phyloP scores from a whole-genome alignment of 2,797 vertebrate species.

The Enteromius unitaeniatus region DNA sequence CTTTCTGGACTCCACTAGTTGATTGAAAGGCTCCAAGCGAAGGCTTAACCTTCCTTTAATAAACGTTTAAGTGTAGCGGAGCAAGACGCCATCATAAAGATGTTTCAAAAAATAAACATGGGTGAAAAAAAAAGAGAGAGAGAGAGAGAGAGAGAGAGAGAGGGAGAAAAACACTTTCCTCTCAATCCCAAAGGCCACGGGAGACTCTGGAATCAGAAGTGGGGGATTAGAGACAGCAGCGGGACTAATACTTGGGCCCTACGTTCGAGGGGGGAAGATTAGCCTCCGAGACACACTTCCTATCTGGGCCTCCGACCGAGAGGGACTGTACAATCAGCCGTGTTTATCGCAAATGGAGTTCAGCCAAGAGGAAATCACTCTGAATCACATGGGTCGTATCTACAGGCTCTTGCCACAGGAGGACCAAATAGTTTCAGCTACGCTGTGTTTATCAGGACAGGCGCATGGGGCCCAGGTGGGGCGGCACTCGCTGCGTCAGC shows the following conservation, averaged over 20 bases:
- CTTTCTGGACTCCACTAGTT: slow-evolving; percentile 62
- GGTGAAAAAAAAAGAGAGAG: background rate
- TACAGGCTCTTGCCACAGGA: slow-evolving; percentile 28
- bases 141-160: background rate
- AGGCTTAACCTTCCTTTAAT: slow-evolving; percentile 77
- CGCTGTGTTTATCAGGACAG: slow-evolving; percentile 45
- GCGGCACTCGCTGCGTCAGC: slow-evolving; percentile 13
- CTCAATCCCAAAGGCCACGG: slow-evolving; percentile 56
- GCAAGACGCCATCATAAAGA: slow-evolving; percentile 61
- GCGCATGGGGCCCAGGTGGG: background rate
- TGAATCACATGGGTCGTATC: slow-evolving; percentile 39
- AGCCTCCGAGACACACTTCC: slow-evolving; percentile 67
- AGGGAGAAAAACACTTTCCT: slow-evolving; percentile 26
- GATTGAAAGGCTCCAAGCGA: slow-evolving; percentile 73
- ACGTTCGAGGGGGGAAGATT: slow-evolving; percentile 68
- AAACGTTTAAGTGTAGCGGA: slow-evolving; percentile 69
- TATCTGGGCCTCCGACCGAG: slow-evolving; percentile 67
- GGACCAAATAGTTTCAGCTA: slow-evolving; percentile 26
- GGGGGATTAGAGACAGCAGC: slow-evolving; percentile 66
- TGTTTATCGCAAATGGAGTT: slow-evolving; percentile 65
- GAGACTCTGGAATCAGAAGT: slow-evolving; percentile 66
- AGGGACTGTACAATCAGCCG: slow-evolving; percentile 61
- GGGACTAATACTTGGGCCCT: slow-evolving; percentile 70
- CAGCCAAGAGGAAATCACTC: slow-evolving; percentile 52
- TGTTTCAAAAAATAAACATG: slow-evolving; percentile 46